Percentiles rank a stretch among this genome's conserved stretches.
phyloP scores from a whole-genome alignment of 23 tunicate species.

The Ciona savignyi region DNA sequence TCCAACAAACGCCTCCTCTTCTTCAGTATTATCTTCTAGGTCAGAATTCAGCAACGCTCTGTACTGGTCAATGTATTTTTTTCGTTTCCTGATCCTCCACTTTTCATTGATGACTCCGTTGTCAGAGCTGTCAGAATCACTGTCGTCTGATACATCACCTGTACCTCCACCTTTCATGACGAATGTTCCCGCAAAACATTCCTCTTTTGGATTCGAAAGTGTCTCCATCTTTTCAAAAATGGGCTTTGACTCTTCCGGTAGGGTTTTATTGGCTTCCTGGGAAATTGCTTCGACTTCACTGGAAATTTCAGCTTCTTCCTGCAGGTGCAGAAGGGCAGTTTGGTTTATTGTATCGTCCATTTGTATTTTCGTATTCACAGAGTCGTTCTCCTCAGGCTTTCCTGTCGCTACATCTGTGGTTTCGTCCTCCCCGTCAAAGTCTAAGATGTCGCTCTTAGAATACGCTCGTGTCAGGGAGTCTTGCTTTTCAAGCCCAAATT shows the following conservation, averaged over 20 bases:
- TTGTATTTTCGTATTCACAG: neutral
- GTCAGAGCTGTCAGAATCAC: neutral
- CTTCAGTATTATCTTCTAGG: neutral
- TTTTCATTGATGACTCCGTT: constrained; percentile 4
- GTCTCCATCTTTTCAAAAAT: neutral
- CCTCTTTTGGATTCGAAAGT: neutral
- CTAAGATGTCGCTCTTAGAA: too few relatives aligned
- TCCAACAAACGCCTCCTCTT: neutral
- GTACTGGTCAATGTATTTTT: constrained; percentile 5
- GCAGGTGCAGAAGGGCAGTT: neutral
- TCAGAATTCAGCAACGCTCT: neutral
- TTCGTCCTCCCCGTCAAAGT: neutral
- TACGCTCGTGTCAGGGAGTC: too few relatives aligned
- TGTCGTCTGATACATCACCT: too few relatives aligned
- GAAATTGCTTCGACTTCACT: too few relatives aligned
- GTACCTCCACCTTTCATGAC: neutral
- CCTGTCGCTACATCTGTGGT: neutral
- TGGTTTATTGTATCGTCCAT: neutral
- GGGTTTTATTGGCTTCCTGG: too few relatives aligned
- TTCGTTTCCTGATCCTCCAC: constrained; percentile 1
- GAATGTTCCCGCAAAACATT: neutral
- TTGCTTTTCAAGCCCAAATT: neutral
- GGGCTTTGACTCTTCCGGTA: neutral
- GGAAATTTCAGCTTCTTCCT: too few relatives aligned
- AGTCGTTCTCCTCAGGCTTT: neutral